Evolutionary conservation across 2,797 vertebrate species (phyloP).

Genomic region (Ctenosaura bakeri): DNA sequence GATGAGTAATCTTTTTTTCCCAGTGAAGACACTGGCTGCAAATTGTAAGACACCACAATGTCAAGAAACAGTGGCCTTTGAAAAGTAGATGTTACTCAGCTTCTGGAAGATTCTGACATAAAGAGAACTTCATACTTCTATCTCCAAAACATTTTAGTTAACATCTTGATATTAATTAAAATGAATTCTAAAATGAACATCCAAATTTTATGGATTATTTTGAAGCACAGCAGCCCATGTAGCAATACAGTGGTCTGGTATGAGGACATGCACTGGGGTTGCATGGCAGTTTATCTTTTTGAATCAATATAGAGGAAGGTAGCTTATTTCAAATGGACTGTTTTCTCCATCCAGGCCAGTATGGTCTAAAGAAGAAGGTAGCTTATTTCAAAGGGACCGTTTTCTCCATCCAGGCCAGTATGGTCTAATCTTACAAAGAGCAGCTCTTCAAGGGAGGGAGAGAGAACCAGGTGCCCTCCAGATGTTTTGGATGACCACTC

Average conservation of each 20-base stretch:
- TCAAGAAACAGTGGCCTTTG: conserved; percentile 11
- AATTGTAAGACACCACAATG: conserved; percentile 19
- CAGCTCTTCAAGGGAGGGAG: too few species aligned
- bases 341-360: neutral
- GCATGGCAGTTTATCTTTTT: neutral
- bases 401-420: neutral
- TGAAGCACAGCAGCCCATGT: neutral
- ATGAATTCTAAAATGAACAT: conserved; percentile 14
- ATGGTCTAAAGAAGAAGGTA: neutral
- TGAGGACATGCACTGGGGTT: neutral
- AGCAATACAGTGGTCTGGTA: neutral
- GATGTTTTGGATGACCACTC: neutral
- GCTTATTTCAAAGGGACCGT: neutral
- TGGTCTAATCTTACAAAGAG: neutral
- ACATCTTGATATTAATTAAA: neutral
- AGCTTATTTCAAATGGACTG: neutral
- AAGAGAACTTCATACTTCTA: neutral
- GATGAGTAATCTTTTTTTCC: conserved; percentile 40
- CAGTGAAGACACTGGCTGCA: conserved; percentile 11
- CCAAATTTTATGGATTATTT: neutral
- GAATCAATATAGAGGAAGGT: neutral
- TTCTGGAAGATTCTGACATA: conserved; percentile 7
- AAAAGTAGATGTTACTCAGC: neutral
- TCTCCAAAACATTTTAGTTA: neutral
- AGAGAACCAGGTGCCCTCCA: neutral